These are phyloP conservation scores for Stenopsyche tienmushanensis DNA, from an alignment of 1,140 invertebrate genomes.

Conservation along the genomic window DNA sequence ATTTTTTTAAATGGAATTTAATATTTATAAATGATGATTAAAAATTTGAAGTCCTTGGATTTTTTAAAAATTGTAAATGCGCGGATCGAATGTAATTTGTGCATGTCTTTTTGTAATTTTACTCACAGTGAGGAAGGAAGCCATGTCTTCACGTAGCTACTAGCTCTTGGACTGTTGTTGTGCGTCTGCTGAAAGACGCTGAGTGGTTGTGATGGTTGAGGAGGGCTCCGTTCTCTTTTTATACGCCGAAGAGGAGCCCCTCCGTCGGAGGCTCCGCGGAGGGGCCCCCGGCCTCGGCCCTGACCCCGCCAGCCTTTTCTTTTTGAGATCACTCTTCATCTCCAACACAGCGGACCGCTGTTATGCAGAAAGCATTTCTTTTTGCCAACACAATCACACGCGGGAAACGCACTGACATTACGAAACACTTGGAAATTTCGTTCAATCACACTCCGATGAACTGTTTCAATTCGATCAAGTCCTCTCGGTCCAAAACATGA, in stretches of 20 bases:
- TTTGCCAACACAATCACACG: too few relatives aligned
- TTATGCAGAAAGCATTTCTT: too few relatives aligned
- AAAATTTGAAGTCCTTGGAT: too few relatives aligned
- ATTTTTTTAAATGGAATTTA: not conserved
- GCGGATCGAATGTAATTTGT: not conserved
- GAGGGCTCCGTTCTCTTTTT: not conserved
- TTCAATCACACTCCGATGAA: too few relatives aligned
- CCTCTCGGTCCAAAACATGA: too few relatives aligned
- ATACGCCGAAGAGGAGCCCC: not conserved
- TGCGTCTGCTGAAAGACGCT: not conserved
- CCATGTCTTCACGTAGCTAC: not conserved
- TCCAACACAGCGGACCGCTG: not conserved
- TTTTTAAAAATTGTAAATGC: not conserved
- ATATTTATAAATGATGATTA: too few relatives aligned
- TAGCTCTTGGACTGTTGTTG: not conserved
- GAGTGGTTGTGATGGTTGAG: constrained; percentile 7
- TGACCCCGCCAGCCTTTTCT: constrained; percentile 6
- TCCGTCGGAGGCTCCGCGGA: not conserved
- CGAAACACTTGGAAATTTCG: too few relatives aligned
- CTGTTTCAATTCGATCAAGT: too few relatives aligned
- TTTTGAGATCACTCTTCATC: constrained; percentile 8
- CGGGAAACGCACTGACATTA: too few relatives aligned
- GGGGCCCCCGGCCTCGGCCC: not conserved
- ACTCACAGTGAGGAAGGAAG: constrained; percentile 17
- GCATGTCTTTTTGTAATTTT: not conserved